Percentiles rank a stretch among this genome's conserved stretches.
phyloP scores from a whole-genome alignment of 2,888 invertebrate genomes.

The Acrobasis suavella region DNA sequence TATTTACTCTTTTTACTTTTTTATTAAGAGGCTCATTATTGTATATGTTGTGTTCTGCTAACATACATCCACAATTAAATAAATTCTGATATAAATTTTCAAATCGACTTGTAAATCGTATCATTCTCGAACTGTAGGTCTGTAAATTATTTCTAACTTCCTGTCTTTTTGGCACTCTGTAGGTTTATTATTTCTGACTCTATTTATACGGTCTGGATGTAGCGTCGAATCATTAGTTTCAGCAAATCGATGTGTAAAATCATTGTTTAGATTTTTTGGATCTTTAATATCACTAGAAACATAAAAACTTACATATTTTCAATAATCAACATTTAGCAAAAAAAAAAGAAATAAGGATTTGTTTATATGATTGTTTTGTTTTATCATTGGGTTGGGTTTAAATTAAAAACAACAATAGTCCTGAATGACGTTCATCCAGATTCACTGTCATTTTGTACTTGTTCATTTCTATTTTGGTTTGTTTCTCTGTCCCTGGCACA shows the following conservation, averaged over 20 bases:
- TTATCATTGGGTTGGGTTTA: too few relatives aligned
- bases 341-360: too few relatives aligned
- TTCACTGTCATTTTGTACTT: slow-evolving; percentile 56
- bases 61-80: neutral
- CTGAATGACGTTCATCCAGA: slow-evolving; percentile 38
- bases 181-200: slow-evolving; percentile 25
- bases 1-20: neutral
- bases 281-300: slow-evolving; percentile 9
- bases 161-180: slow-evolving; percentile 31
- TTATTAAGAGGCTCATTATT: neutral
- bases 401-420: neutral
- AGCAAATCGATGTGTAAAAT: slow-evolving; percentile 16
- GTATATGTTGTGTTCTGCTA: slow-evolving; percentile 4
- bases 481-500: slow-evolving; percentile 73
- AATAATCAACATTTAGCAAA: neutral
- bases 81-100: neutral
- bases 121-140: neutral
- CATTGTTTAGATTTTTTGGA: neutral
- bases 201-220: slow-evolving; percentile 32
- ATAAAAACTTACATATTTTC: neutral
- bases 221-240: slow-evolving; percentile 26
- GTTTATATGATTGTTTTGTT: too few relatives aligned
- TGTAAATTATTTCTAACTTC: slow-evolving; percentile 3
- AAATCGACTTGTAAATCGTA: neutral
- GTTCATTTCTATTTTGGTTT: slow-evolving; percentile 69